Evolutionary conservation across 2,797 vertebrate species (phyloP).

Genomic region (Antrozous pallidus): DNA sequence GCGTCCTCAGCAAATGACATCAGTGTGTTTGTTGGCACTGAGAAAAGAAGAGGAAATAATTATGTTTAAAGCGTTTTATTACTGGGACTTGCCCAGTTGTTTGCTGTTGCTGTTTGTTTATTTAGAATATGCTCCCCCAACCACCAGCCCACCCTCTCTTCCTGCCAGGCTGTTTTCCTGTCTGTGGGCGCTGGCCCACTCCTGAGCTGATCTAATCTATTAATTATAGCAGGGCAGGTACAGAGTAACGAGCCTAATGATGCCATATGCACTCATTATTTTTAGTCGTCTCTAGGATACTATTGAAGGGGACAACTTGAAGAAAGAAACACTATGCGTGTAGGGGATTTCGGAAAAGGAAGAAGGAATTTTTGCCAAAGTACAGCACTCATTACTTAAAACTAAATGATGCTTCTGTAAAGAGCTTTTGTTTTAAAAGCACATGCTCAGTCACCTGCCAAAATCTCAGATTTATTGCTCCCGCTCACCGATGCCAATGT

Average conservation of each 20-base stretch:
- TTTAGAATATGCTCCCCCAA: not conserved
- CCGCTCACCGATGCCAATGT: slow-evolving; percentile 65
- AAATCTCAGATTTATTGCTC: slow-evolving; percentile 56
- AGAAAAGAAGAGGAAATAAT: not conserved
- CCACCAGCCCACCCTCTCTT: not conserved
- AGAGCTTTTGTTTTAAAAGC: slow-evolving; percentile 43
- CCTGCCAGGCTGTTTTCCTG: not conserved
- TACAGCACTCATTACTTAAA: slow-evolving; percentile 23
- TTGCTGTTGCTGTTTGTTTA: not conserved
- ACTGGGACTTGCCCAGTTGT: not conserved
- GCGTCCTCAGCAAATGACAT: not conserved
- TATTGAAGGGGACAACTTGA: not conserved
- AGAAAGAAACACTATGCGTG: not conserved
- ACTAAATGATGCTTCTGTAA: slow-evolving; percentile 26
- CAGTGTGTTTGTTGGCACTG: not conserved
- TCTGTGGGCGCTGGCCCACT: not conserved
- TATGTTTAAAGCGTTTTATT: not conserved
- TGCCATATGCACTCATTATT: not conserved
- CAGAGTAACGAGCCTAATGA: not conserved
- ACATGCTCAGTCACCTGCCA: slow-evolving; percentile 56
- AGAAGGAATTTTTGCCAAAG: not conserved
- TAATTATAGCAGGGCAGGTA: not conserved
- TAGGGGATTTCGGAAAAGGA: not conserved
- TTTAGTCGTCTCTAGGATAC: not conserved
- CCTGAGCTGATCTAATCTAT: slow-evolving; percentile 18